A percentile compares a stretch with the other conserved stretches of the same genome.
These are phyloP conservation scores for Phortica variegata DNA, from an alignment of 1,140 invertebrate species.

Conservation along the genomic window DNA sequence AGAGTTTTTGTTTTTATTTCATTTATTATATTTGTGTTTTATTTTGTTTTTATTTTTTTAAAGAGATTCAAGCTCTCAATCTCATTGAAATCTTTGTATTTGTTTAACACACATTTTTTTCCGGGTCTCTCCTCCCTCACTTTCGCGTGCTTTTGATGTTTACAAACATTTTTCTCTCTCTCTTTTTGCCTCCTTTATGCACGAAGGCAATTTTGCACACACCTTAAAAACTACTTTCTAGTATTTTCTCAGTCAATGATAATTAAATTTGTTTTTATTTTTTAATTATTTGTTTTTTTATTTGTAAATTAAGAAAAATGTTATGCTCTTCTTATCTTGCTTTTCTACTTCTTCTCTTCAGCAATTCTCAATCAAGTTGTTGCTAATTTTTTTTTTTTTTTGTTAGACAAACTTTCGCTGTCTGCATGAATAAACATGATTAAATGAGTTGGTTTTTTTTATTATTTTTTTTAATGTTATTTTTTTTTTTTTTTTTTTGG, in stretches of 20 bases:
- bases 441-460: slow-evolving; percentile 12
- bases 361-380: slow-evolving; percentile 42
- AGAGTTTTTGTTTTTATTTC: slow-evolving; percentile 5
- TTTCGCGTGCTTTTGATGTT: slow-evolving; percentile 15
- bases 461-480: slow-evolving; percentile 12
- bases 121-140: slow-evolving; percentile 2
- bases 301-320: too few species aligned
- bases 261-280: slow-evolving; percentile 14
- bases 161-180: slow-evolving; percentile 33
- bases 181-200: slow-evolving; percentile 27
- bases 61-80: slow-evolving; percentile 10
- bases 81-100: slow-evolving; percentile 47
- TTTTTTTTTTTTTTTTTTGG: slow-evolving; percentile 25
- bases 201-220: slow-evolving; percentile 21
- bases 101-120: slow-evolving; percentile 44
- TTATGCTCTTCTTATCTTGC: slow-evolving; percentile 23
- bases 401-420: slow-evolving; percentile 14
- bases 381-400: slow-evolving; percentile 10
- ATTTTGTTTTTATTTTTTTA: too few species aligned
- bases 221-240: slow-evolving; percentile 48
- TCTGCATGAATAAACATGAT: slow-evolving; percentile 7
- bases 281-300: slow-evolving; percentile 1
- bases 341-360: slow-evolving; percentile 25
- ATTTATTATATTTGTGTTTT: too few species aligned
- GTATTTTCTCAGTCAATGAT: slow-evolving; percentile 27